phyloP scores from a whole-genome alignment of 2,888 invertebrate genomes.

The Nasonia oneida region DNA sequence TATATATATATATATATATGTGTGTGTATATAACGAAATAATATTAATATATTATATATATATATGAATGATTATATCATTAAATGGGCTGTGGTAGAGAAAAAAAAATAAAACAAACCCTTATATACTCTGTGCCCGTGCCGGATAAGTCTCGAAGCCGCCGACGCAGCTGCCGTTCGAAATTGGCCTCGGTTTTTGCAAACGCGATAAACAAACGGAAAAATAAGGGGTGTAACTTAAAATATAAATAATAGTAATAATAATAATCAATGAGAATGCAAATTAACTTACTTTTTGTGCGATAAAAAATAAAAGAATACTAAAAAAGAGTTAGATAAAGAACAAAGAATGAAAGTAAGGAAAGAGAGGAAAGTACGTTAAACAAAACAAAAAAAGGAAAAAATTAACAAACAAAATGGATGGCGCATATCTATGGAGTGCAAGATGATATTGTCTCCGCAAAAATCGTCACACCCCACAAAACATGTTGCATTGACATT shows the following conservation, averaged over 20 bases:
- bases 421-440: constrained; percentile 64
- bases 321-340: constrained; percentile 19
- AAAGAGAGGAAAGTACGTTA: constrained; percentile 34
- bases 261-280: constrained; percentile 15
- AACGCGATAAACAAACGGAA: constrained; percentile 28
- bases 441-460: constrained; percentile 52
- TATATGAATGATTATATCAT: constrained; percentile 64
- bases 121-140: constrained; percentile 72
- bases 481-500: constrained; percentile 25
- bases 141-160: constrained; percentile 61
- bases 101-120: constrained; percentile 65
- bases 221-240: constrained; percentile 4
- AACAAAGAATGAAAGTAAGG: constrained; percentile 51
- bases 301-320: background rate
- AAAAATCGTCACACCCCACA: constrained; percentile 46
- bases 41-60: constrained; percentile 66
- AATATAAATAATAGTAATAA: constrained; percentile 35
- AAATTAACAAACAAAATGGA: constrained; percentile 29
- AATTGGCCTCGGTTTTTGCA: constrained; percentile 41
- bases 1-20: constrained; percentile 47
- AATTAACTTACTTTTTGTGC: constrained; percentile 26
- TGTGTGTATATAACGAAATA: constrained; percentile 56
- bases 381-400: constrained; percentile 7
- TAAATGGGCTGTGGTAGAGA: constrained; percentile 78
- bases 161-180: constrained; percentile 30